Percentiles rank a stretch among this genome's conserved stretches.
These are phyloP conservation scores for Clarias batrachus DNA, from an alignment of 2,113 vertebrate species.

Conservation along the genomic window DNA sequence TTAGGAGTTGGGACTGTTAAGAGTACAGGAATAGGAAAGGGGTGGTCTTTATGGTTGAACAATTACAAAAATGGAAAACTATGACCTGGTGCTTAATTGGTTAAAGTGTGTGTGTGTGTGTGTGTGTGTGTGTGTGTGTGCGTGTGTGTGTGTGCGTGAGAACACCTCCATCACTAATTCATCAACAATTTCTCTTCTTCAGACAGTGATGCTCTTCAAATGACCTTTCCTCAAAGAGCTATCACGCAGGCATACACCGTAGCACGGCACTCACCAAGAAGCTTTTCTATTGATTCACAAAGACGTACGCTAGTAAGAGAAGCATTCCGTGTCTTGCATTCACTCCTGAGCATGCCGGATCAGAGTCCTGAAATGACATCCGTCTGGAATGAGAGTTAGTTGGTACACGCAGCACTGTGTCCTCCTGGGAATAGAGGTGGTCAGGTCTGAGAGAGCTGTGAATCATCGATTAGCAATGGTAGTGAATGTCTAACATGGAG, in stretches of 20 bases:
- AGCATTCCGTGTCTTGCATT: neutral
- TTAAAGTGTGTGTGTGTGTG: conserved; percentile 49
- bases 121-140: neutral
- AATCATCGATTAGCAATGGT: conserved; percentile 64
- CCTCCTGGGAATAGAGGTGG: conserved; percentile 43
- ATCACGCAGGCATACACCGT: conserved; percentile 22
- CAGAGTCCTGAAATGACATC: conserved; percentile 27
- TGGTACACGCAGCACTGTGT: conserved; percentile 19
- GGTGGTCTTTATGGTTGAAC: conserved; percentile 34
- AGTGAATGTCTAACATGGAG: conserved; percentile 59
- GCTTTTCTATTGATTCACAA: conserved; percentile 50
- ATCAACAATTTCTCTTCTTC: conserved; percentile 57
- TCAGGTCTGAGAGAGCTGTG: conserved; percentile 58
- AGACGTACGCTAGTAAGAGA: conserved; percentile 24
- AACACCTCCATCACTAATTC: conserved; percentile 69
- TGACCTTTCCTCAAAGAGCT: conserved; percentile 59
- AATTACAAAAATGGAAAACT: conserved; percentile 32
- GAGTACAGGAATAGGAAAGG: neutral
- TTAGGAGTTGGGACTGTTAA: conserved; percentile 33
- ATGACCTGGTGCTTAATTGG: conserved; percentile 40
- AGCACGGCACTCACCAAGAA: conserved; percentile 12
- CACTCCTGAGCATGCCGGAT: neutral
- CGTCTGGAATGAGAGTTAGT: conserved; percentile 16
- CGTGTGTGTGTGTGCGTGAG: conserved; percentile 36
- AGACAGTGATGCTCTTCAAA: conserved; percentile 64